Evolutionary conservation across 2,797 vertebrate species (phyloP).

Genomic region (Danio albolineatus): DNA sequence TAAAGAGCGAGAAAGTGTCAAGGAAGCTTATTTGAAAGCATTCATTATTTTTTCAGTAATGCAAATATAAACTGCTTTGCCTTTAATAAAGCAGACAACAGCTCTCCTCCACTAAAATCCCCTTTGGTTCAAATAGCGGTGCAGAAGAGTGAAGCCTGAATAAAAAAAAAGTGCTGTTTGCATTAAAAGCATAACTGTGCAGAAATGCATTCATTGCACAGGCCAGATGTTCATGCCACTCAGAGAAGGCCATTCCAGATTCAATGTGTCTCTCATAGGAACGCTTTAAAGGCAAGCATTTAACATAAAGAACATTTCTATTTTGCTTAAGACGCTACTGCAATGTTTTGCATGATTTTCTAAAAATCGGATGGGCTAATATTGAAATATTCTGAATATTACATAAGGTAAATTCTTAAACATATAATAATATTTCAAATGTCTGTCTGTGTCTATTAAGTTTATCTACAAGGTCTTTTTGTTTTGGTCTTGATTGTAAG

Average conservation of each 20-base stretch:
- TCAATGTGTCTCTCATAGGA: constrained; percentile 21
- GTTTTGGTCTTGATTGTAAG: constrained; percentile 24
- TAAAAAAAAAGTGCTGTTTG: background rate
- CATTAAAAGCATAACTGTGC: constrained; percentile 27
- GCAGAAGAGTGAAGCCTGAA: constrained; percentile 14
- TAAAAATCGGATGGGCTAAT: no score
- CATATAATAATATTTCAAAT: constrained; percentile 26
- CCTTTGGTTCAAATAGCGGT: background rate
- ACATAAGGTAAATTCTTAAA: constrained; percentile 66
- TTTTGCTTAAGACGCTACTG: background rate
- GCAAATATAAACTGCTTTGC: background rate
- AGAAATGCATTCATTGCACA: constrained; percentile 24
- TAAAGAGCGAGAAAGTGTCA: background rate
- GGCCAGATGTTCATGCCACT: constrained; percentile 43
- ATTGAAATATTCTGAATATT: constrained; percentile 71
- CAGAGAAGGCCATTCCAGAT: constrained; percentile 28
- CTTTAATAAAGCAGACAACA: background rate
- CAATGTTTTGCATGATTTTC: no score
- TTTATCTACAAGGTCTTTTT: constrained; percentile 35
- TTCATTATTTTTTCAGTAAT: background rate
- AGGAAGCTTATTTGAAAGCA: background rate
- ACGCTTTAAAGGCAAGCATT: constrained; percentile 22
- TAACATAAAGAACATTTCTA: constrained; percentile 17
- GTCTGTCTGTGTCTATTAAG: constrained; percentile 55
- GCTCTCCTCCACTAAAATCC: background rate